A percentile compares a stretch with the other conserved stretches of the same genome.
Evolutionary conservation across 2,113 vertebrate species (phyloP).

Genomic region (Thamnophis sirtalis): DNA sequence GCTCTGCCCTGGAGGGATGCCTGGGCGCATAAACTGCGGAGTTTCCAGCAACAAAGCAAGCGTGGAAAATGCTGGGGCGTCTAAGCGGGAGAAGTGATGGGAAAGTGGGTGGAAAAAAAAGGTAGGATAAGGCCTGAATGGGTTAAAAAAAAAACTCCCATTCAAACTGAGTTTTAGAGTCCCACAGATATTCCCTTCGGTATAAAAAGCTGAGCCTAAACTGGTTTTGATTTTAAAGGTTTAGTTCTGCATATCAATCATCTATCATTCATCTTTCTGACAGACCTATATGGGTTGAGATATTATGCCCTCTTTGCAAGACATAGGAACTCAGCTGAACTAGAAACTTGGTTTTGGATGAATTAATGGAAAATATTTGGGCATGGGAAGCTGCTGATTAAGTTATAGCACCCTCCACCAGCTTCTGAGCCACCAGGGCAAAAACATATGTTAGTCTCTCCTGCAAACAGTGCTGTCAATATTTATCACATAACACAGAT

Average conservation of each 20-base stretch:
- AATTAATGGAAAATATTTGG: not conserved
- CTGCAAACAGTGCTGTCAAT: not conserved
- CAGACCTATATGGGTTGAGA: not conserved
- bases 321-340: not conserved
- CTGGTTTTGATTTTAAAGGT: not conserved
- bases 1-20: conserved; percentile 85
- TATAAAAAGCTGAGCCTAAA: not conserved
- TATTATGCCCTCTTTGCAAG: not conserved
- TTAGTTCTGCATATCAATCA: not conserved
- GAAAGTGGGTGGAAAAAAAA: not conserved
- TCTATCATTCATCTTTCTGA: not conserved
- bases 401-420: not conserved
- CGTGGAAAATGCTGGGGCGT: conserved; percentile 71
- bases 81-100: not conserved
- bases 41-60: conserved; percentile 79
- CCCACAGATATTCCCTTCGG: too few relatives aligned
- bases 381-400: not conserved
- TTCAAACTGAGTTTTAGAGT: not conserved
- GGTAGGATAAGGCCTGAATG: not conserved
- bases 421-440: not conserved
- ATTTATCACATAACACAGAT: not conserved
- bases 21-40: conserved; percentile 81
- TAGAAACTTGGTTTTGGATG: not conserved
- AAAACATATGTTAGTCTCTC: not conserved
- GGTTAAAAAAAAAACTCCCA: not conserved